Percentiles rank a stretch among this genome's conserved stretches.
Evolutionary conservation across 2,797 vertebrate genomes (phyloP).

Genomic region (Ammospiza maritima): DNA sequence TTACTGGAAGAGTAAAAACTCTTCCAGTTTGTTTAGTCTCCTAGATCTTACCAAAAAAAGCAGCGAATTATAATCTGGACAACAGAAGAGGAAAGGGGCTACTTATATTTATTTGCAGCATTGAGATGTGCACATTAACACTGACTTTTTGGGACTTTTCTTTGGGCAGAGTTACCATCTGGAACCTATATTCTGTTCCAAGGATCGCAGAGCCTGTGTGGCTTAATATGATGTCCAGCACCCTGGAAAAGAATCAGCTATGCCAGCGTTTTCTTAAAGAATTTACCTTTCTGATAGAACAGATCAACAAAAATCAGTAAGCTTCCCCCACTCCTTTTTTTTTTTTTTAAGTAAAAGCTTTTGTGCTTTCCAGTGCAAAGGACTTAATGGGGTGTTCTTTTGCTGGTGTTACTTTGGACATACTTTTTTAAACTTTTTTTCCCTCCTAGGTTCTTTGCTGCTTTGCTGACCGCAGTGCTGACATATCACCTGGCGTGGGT

Average conservation of each 20-base stretch:
- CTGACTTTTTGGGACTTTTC: background rate
- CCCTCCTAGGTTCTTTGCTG: slow-evolving; percentile 82
- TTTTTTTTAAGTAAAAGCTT: background rate
- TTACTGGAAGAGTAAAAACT: background rate
- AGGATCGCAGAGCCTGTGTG: slow-evolving; percentile 87
- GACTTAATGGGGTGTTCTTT: background rate
- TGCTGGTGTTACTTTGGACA: background rate
- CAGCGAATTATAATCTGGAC: background rate
- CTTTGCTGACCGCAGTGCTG: slow-evolving; percentile 86
- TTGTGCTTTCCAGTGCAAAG: background rate
- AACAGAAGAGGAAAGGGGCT: background rate
- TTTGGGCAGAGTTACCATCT: slow-evolving; percentile 81
- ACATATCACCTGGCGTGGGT: slow-evolving; percentile 90
- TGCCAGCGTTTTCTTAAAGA: slow-evolving; percentile 87
- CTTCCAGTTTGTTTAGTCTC: background rate
- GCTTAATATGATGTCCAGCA: slow-evolving; percentile 88
- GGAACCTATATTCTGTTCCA: slow-evolving; percentile 88
- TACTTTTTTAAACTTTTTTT: background rate
- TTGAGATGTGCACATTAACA: background rate
- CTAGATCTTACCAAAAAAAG: background rate
- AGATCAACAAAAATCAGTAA: slow-evolving; percentile 88
- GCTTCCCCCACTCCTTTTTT: background rate
- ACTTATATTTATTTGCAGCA: background rate
- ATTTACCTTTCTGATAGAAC: slow-evolving; percentile 83
- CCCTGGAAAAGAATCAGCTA: slow-evolving; percentile 81